A percentile compares a stretch with the other conserved stretches of the same genome.
phyloP scores from a whole-genome alignment of 2,113 vertebrate species.

The Equus quagga region DNA sequence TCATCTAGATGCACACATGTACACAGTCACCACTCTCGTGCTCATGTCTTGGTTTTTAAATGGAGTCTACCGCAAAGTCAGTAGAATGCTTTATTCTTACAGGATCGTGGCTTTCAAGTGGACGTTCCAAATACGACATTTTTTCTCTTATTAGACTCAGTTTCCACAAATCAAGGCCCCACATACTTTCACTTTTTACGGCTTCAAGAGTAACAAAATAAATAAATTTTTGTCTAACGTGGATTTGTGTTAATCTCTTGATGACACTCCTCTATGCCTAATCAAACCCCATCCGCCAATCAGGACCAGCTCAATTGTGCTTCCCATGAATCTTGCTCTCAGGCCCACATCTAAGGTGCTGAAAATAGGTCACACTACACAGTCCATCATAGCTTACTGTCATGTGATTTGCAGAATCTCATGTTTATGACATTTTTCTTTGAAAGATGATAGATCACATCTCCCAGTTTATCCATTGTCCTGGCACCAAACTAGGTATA shows the following conservation, averaged over 20 bases:
- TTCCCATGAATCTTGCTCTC: background rate
- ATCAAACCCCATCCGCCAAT: background rate
- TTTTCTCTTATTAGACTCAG: background rate
- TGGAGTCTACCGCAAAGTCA: background rate
- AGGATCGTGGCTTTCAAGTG: background rate
- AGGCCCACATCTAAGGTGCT: background rate
- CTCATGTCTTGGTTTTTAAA: background rate
- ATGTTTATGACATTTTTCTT: background rate
- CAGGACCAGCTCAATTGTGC: background rate
- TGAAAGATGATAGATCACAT: background rate
- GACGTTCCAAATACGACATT: background rate
- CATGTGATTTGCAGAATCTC: background rate
- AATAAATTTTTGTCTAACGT: background rate
- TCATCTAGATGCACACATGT: background rate
- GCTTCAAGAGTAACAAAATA: background rate
- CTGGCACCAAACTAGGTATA: rapidly evolving
- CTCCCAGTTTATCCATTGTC: background rate
- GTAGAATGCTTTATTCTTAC: background rate
- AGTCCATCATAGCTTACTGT: background rate
- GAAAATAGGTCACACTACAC: background rate
- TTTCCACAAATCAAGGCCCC: background rate
- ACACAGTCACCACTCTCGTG: background rate
- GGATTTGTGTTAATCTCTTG: background rate
- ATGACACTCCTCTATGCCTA: background rate
- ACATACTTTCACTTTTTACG: background rate